phyloP scores from a whole-genome alignment of 2,888 invertebrate species.

The Mycalesis mineus region DNA sequence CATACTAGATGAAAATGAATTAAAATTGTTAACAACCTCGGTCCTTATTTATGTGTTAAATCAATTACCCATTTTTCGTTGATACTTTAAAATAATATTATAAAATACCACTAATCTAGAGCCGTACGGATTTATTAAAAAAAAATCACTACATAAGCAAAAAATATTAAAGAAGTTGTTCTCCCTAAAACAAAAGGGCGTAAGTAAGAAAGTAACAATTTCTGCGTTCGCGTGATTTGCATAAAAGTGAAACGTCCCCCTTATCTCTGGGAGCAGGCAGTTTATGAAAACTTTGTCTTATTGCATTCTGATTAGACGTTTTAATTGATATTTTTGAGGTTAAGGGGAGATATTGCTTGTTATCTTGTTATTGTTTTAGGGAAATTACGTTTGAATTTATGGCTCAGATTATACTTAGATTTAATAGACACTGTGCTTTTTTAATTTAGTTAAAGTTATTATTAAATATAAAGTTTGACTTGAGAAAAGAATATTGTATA shows the following conservation, averaged over 20 bases:
- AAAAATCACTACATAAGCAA: too few relatives aligned
- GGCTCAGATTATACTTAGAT: background rate
- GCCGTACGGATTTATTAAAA: too few relatives aligned
- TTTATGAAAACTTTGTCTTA: conserved; percentile 72
- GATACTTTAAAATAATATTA: too few relatives aligned
- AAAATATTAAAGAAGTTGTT: background rate
- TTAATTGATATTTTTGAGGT: conserved; percentile 49
- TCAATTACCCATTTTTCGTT: too few relatives aligned
- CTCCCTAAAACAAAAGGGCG: conserved; percentile 1
- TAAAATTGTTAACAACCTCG: too few relatives aligned
- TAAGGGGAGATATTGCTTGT: conserved; percentile 20
- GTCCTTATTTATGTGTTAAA: too few relatives aligned
- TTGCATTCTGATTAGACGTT: conserved; percentile 60
- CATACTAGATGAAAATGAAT: too few relatives aligned
- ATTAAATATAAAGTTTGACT: too few relatives aligned
- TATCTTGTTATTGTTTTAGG: conserved; percentile 11
- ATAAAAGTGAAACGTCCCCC: conserved; percentile 66
- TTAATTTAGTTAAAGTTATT: background rate
- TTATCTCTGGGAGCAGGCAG: conserved; percentile 67
- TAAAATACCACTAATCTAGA: too few relatives aligned
- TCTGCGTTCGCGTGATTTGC: conserved; percentile 54
- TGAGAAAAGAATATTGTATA: too few relatives aligned
- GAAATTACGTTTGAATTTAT: conserved; percentile 9
- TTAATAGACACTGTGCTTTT: background rate
- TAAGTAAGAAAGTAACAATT: conserved; percentile 44